Base-by-base conservation (phyloP, 2,888 invertebrate species). In the Chymomyza fuscimana region DNA sequence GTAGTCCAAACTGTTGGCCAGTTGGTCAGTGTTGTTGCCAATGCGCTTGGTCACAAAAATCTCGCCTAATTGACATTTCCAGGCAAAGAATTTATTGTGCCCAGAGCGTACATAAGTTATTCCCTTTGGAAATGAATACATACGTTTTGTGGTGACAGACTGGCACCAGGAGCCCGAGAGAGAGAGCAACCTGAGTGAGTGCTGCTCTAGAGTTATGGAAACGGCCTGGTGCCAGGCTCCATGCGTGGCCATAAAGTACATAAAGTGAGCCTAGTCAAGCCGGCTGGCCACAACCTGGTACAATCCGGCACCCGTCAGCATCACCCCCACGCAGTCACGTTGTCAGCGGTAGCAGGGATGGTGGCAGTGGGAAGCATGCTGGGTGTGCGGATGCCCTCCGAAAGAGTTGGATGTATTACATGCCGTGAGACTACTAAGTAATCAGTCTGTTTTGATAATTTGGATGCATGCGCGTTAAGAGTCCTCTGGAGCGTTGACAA, bases 51-150 rank as follows among this genome's bases (percentile, higher is more conserved):
- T 5, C 60, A 29, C 56, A 68, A 69, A 79, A 74, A 78, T 80
- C 81, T 75, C 84, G 90, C 89, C 91, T 90, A 90, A 90, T 90
- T 90, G 90, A 91, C 90, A 89, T 90, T 90, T 90, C 81, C 88
- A 89, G 88, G 84, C 82, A 89, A 91, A 90, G 91, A 90, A 90
- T 90, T 90, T 90, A 90, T 90, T 90, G 91, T 89, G 89, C 89
- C 89, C 90, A 86, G 88, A 88, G 91, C 88, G 89, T 89, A 90
- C 91, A 90, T 91, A 90, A 90, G 90, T 90, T 90, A 90, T 91
- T 90, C 90, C 90, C 90, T 90, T 91, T 87, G 89, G 90, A 91
- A 90, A 90, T 91, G 90, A 90, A 85, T 89, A 84, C 88, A 80
- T 88, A 82, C 86, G 63, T 60, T 69, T 63, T 54, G 54, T 22